Percentiles rank a stretch among this genome's conserved stretches.
phyloP scores from a whole-genome alignment of 2,888 invertebrate genomes.

The Rhagophthalmus giganteus region DNA sequence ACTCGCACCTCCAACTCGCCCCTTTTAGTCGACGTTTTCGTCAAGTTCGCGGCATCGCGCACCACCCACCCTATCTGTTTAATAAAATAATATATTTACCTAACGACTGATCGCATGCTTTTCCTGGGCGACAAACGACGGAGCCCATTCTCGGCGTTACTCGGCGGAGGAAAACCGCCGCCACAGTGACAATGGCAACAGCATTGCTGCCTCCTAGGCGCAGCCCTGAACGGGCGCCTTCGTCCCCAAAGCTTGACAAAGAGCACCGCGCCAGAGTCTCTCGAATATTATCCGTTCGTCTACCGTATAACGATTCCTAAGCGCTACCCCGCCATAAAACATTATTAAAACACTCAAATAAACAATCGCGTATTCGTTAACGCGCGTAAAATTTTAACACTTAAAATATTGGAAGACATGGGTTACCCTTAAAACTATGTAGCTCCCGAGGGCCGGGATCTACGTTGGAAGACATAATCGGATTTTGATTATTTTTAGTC shows the following conservation, averaged over 20 bases:
- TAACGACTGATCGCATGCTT: constrained; percentile 67
- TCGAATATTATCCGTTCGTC: constrained; percentile 72
- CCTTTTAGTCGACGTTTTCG: too few species aligned
- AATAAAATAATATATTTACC: too few species aligned
- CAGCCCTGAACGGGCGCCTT: constrained; percentile 38
- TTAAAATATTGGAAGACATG: constrained; percentile 59
- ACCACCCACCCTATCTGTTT: too few species aligned
- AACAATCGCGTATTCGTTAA: too few species aligned
- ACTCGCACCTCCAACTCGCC: too few species aligned
- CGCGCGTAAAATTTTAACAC: too few species aligned
- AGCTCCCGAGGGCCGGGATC: constrained; percentile 40
- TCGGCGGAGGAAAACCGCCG: constrained; percentile 51
- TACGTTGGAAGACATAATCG: constrained; percentile 59
- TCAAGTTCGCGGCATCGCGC: too few species aligned
- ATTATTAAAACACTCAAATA: constrained; percentile 24
- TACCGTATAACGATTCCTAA: constrained; percentile 54
- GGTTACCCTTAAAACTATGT: constrained; percentile 48
- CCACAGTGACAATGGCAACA: constrained; percentile 59
- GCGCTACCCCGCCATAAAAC: constrained; percentile 51
- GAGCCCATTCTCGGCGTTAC: constrained; percentile 17
- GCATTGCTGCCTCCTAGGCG: constrained; percentile 46
- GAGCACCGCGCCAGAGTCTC: constrained; percentile 68
- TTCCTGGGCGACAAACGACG: constrained; percentile 52
- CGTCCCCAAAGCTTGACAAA: constrained; percentile 52
- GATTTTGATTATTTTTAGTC: constrained; percentile 51